phyloP scores from a whole-genome alignment of 2,113 vertebrate species.

The Platysternon megacephalum region DNA sequence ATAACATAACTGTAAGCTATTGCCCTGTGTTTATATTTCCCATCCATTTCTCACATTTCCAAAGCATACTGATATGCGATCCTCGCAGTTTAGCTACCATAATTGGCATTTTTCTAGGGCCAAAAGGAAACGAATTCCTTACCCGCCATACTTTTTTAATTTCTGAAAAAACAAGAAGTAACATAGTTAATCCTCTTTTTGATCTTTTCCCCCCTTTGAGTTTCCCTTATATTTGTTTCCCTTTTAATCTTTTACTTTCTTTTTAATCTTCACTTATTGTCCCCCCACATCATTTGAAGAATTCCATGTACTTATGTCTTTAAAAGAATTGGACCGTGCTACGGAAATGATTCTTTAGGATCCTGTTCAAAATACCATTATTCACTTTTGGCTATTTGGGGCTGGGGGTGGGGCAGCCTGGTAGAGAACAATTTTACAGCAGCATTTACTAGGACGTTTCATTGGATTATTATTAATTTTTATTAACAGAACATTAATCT shows the following conservation, averaged over 20 bases:
- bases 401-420: slow-evolving; percentile 3
- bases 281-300: slow-evolving; percentile 75
- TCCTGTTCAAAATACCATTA: slow-evolving; percentile 79
- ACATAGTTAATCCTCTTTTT: slow-evolving; percentile 87
- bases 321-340: slow-evolving; percentile 75
- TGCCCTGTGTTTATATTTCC: slow-evolving; percentile 83
- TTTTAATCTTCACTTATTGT: slow-evolving; percentile 85
- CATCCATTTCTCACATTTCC: slow-evolving; percentile 89
- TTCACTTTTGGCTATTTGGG: slow-evolving; percentile 63
- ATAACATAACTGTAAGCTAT: slow-evolving; percentile 88
- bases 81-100: slow-evolving; percentile 84
- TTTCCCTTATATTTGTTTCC: slow-evolving; percentile 81
- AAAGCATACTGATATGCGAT: slow-evolving; percentile 87
- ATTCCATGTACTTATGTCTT: slow-evolving; percentile 76
- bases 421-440: slow-evolving; percentile 70
- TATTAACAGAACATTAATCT: slow-evolving; percentile 31
- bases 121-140: slow-evolving; percentile 87
- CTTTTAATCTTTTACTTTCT: slow-evolving; percentile 88
- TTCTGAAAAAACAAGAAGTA: slow-evolving; percentile 86
- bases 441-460: slow-evolving; percentile 70
- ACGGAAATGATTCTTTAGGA: slow-evolving; percentile 76
- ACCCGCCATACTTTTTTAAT: slow-evolving; percentile 87
- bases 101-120: slow-evolving; percentile 87
- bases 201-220: slow-evolving; percentile 80
- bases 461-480: slow-evolving; percentile 44